Evolutionary conservation across 2,113 vertebrate species (phyloP), one percentile per base, ranked within the genome.

Genomic region (Scalopus aquaticus): DNA sequence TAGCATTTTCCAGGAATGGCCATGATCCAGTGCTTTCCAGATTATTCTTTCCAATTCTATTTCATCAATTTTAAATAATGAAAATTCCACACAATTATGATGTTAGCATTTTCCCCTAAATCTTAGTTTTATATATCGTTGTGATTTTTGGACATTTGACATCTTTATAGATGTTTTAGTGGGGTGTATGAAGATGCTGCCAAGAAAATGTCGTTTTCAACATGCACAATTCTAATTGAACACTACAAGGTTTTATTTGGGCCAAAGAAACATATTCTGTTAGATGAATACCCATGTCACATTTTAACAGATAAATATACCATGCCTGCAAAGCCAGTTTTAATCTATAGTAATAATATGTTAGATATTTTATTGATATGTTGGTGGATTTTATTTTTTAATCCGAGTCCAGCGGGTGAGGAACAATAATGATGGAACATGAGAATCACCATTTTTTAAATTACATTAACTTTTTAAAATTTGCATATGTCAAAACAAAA

Each of bases 141-240:
- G n/a, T 92, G 56, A 56, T 64, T 64, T 96, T 82, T 70, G 73
- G 84, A 92, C 39, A 51, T 39, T 67, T 90, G 85, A 90, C 46
- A 46, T 88, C 39, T 76, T 92, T 79, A 83, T 81, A 73, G 54
- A 26, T 69, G 77, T 89, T 91, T 93, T 81, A 95, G 49, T 79
- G 11, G 54, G 37, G 15, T 78, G 28, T 37, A 28, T 74, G 60
- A 73, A 62, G 49, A 93, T 67, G n/a, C 49, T 88, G 58, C 62
- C 37, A 85, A 67, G n/a, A 79, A 72, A 9, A 42, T 54, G 64
- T 60, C 56, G 74, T 88, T 80, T 86, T 92, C 20, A 90, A 78
- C 44, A 11, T 74, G 17, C 22, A 56, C 28, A 79, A 83, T 46
- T 86, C 49, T 86, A 51, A 93, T 83, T 88, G 81, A 95, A 91